Evolutionary conservation across 2,797 vertebrate genomes (phyloP).

Genomic region (Neosalanx taihuensis): DNA sequence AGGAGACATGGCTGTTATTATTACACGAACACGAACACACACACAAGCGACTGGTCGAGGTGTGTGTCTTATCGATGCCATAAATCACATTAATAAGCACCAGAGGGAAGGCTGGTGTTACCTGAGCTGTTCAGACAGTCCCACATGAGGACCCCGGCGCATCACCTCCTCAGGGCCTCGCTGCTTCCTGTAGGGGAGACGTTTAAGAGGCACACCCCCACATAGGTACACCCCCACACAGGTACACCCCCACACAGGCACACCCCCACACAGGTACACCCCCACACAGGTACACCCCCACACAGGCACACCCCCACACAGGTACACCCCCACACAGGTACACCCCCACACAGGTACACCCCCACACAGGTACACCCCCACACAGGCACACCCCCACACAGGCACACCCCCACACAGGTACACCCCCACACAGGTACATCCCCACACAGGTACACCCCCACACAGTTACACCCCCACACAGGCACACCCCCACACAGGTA

Average conservation of each 20-base stretch:
- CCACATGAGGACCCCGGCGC: constrained; percentile 35
- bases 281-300: too few relatives aligned
- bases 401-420: not conserved
- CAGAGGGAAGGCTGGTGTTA: constrained; percentile 39
- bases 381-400: not conserved
- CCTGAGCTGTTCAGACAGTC: constrained; percentile 29
- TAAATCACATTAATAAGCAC: constrained; percentile 62
- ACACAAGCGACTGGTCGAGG: constrained; percentile 39
- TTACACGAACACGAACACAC: constrained; percentile 19
- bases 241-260: not conserved
- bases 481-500: not conserved
- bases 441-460: not conserved
- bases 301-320: not conserved
- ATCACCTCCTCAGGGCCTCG: not conserved
- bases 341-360: not conserved
- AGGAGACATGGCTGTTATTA: not conserved
- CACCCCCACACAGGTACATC: too few relatives aligned
- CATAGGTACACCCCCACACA: not conserved
- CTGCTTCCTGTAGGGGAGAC: not conserved
- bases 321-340: not conserved
- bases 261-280: not conserved
- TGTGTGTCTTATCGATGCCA: constrained; percentile 44
- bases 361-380: not conserved
- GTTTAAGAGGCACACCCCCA: constrained; percentile 3
- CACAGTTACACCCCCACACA: not conserved